Percentiles rank a stretch among this genome's conserved stretches.
phyloP scores from a whole-genome alignment of 2,113 vertebrate genomes.

The Raja brachyura region DNA sequence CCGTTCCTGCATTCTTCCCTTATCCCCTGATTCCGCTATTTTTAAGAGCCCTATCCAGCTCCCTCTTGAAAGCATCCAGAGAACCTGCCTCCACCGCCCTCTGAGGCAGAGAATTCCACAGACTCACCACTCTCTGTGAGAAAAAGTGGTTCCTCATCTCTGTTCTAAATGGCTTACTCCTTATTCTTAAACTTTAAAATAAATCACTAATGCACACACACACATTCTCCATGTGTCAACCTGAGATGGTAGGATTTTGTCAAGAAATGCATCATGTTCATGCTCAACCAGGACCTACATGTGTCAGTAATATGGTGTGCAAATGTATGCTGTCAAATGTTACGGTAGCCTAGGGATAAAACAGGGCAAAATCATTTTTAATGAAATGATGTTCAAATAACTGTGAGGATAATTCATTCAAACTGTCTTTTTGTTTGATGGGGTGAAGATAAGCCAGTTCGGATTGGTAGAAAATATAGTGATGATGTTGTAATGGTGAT shows the following conservation, averaged over 20 bases:
- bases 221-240: neutral
- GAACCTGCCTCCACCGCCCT: too few species aligned
- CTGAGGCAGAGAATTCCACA: too few species aligned
- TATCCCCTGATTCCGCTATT: too few species aligned
- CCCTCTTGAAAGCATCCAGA: too few species aligned
- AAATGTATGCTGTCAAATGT: slow-evolving; percentile 24
- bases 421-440: neutral
- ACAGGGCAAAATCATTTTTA: slow-evolving; percentile 31
- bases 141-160: too few species aligned
- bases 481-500: slow-evolving; percentile 30
- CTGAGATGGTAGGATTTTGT: neutral
- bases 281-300: slow-evolving; percentile 16
- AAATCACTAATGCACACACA: neutral
- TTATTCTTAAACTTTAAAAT: too few species aligned
- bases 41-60: too few species aligned
- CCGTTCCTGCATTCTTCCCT: too few species aligned
- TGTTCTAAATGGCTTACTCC: too few species aligned
- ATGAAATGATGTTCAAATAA: slow-evolving; percentile 26
- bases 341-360: slow-evolving; percentile 5
- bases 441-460: neutral
- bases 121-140: too few species aligned
- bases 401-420: slow-evolving; percentile 31
- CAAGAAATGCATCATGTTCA: neutral
- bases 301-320: slow-evolving; percentile 14
- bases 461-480: neutral